These are phyloP conservation scores for Lithodes maja DNA, from an alignment of 2,888 invertebrate species.

Conservation along the genomic window DNA sequence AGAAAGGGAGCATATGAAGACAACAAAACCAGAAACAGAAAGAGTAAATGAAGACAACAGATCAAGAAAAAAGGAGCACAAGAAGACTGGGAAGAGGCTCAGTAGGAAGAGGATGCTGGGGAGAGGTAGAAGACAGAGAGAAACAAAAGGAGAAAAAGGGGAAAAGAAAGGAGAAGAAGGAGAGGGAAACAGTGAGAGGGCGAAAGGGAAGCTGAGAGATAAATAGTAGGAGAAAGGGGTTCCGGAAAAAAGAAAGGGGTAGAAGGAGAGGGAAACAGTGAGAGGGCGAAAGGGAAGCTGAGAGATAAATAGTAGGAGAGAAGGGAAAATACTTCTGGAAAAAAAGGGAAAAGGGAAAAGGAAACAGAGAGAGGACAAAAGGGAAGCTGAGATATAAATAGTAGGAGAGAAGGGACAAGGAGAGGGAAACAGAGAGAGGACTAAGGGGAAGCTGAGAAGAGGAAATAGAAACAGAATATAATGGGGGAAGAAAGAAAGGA, in stretches of 20 bases:
- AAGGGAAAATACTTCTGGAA: neutral
- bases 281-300: neutral
- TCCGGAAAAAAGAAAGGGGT: neutral
- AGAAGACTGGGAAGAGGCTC: neutral
- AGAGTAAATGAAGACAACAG: no score
- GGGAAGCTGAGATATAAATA: neutral
- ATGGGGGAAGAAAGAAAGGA: neutral
- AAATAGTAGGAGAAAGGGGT: neutral
- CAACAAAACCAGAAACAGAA: no score
- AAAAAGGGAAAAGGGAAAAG: constrained; percentile 15
- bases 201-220: neutral
- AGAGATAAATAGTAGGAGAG: neutral
- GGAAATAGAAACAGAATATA: neutral
- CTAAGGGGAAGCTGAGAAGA: neutral
- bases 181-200: neutral
- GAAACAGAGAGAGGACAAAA: neutral
- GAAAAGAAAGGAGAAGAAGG: neutral
- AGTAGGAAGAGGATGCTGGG: neutral
- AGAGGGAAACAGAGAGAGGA: neutral
- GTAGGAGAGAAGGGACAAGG: neutral
- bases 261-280: neutral
- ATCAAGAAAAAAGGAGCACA: neutral
- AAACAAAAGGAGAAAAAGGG: neutral
- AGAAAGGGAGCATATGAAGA: no score
- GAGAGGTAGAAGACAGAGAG: neutral